phyloP scores from a whole-genome alignment of 2,797 vertebrate genomes.

The Coracias cyanogaster region DNA sequence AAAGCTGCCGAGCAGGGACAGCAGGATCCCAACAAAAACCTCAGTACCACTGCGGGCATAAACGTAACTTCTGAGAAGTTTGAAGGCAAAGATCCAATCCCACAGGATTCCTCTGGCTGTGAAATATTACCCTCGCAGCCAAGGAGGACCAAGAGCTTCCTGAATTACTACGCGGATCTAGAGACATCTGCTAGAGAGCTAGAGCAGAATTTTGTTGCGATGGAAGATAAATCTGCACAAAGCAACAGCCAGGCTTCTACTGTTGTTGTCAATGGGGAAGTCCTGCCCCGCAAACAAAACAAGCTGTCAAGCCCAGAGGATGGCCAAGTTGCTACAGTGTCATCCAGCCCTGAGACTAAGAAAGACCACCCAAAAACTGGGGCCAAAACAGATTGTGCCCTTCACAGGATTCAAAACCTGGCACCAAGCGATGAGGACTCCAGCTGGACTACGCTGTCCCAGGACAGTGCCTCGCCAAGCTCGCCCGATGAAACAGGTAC shows the following conservation, averaged over 20 bases:
- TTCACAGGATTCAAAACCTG: constrained; percentile 94
- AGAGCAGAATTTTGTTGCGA: constrained; percentile 61
- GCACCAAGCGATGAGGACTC: constrained; percentile 97
- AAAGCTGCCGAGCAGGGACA: constrained; percentile 90
- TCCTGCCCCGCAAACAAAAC: constrained; percentile 78
- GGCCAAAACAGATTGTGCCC: constrained; percentile 89
- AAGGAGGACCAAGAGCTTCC: constrained; percentile 94
- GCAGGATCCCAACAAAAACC: constrained; percentile 90
- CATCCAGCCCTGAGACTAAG: constrained; percentile 88
- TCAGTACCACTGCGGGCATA: constrained; percentile 74
- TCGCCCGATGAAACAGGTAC: constrained; percentile 92
- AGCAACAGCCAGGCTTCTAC: constrained; percentile 77
- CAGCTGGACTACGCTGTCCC: constrained; percentile 97
- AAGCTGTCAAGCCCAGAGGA: constrained; percentile 81
- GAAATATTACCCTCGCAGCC: constrained; percentile 81
- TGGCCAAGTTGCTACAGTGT: constrained; percentile 73
- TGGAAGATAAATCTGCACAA: constrained; percentile 80
- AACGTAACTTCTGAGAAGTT: constrained; percentile 89
- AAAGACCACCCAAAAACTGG: constrained; percentile 89
- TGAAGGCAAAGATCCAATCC: constrained; percentile 85
- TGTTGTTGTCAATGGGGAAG: constrained; percentile 80
- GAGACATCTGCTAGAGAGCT: constrained; percentile 80
- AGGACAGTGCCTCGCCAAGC: constrained; percentile 91
- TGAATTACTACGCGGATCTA: constrained; percentile 89
- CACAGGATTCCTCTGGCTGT: constrained; percentile 72